Percentiles rank a stretch among this genome's conserved stretches.
Conservation (phyloP, 2,113 vertebrate genomes). For the Scatophagus argus region DNA sequence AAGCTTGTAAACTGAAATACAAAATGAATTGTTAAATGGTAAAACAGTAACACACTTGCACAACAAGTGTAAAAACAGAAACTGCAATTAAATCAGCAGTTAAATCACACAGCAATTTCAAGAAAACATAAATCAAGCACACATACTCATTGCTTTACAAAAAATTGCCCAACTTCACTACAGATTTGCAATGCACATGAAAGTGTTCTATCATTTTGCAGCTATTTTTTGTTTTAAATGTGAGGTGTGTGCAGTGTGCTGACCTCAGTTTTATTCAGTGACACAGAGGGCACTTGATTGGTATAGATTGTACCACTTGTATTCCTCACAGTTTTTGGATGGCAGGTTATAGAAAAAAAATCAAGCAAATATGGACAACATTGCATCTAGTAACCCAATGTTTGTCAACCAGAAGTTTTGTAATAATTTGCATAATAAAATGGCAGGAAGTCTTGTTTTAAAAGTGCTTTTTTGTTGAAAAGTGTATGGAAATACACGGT, state of each 20-base stretch:
- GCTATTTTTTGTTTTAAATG: slow-evolving; percentile 4
- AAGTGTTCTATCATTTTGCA: neutral
- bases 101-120: neutral
- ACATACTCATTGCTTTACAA: neutral
- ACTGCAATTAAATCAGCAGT: neutral
- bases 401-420: too few species aligned
- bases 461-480: too few species aligned
- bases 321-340: neutral
- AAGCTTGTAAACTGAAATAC: neutral
- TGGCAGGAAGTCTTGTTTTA: too few species aligned
- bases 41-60: neutral
- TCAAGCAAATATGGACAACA: neutral
- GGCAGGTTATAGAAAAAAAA: too few species aligned
- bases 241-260: neutral
- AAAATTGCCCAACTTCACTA: neutral
- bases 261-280: neutral
- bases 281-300: neutral
- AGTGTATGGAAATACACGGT: neutral
- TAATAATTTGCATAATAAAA: too few species aligned
- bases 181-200: neutral
- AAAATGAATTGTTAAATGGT: neutral
- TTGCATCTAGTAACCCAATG: neutral
- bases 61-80: neutral
- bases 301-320: neutral
- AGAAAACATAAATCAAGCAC: neutral